Percentiles rank a stretch among this genome's conserved stretches.
phyloP scores from a whole-genome alignment of 2,888 invertebrate genomes.

The Tipula unca region DNA sequence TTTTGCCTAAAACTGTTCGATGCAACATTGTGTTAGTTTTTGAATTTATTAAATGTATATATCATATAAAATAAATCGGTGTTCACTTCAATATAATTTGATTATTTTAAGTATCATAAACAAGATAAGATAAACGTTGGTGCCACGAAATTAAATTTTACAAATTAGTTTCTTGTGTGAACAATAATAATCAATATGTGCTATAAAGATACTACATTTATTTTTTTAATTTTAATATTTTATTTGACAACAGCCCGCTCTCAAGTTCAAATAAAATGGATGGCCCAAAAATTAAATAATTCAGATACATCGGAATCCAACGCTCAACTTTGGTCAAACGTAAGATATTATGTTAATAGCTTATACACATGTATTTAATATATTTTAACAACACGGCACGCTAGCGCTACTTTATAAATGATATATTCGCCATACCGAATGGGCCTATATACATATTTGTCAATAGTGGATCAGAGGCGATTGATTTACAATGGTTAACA shows the following conservation, averaged over 20 bases:
- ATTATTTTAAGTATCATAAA: background rate
- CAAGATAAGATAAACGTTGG: background rate
- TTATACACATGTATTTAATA: background rate
- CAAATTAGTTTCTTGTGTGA: background rate
- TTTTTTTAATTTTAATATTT: background rate
- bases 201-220: background rate
- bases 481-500: background rate
- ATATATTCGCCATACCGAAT: background rate
- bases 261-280: background rate
- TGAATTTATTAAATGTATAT: too few relatives aligned
- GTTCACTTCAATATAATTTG: background rate
- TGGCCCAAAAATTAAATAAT: background rate
- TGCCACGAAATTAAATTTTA: background rate
- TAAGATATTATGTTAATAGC: background rate
- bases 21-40: too few relatives aligned
- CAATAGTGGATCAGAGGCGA: background rate
- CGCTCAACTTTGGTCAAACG: background rate
- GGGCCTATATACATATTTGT: background rate
- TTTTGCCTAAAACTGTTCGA: too few relatives aligned
- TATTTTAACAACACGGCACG: background rate
- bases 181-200: background rate
- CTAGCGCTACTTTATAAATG: background rate
- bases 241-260: background rate
- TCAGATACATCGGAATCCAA: background rate
- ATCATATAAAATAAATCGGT: background rate